phyloP scores from a whole-genome alignment of 2,888 invertebrate genomes.

The Crepidodera aurea region DNA sequence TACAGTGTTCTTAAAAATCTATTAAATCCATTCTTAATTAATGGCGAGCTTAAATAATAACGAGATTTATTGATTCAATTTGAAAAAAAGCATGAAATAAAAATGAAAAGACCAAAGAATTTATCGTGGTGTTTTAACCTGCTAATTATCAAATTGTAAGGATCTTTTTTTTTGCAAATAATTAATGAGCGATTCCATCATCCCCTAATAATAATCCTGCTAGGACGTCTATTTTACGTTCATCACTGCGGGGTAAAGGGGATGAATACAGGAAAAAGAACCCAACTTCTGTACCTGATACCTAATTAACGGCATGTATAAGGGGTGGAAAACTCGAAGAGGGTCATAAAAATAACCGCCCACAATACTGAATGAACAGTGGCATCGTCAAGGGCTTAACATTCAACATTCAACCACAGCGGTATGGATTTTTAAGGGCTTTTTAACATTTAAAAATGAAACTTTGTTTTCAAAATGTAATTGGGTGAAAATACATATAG shows the following conservation, averaged over 20 bases:
- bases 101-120: too few relatives aligned
- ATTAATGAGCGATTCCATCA: constrained; percentile 13
- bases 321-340: constrained; percentile 31
- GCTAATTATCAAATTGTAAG: constrained; percentile 37
- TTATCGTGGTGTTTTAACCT: constrained; percentile 21
- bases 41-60: too few relatives aligned
- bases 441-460: too few relatives aligned
- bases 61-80: too few relatives aligned
- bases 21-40: too few relatives aligned
- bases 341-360: constrained; percentile 29
- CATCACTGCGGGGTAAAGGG: neutral
- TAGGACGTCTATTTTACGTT: neutral
- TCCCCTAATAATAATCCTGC: constrained; percentile 7
- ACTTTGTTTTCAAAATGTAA: too few relatives aligned
- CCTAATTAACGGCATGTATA: constrained; percentile 37
- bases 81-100: too few relatives aligned
- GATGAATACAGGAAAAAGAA: constrained; percentile 19
- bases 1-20: too few relatives aligned
- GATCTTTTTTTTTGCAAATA: constrained; percentile 16
- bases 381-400: neutral
- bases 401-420: too few relatives aligned
- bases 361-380: constrained; percentile 17
- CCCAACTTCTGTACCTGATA: constrained; percentile 36
- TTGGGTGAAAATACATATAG: too few relatives aligned
- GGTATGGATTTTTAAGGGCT: too few relatives aligned